Evolutionary conservation across 2,888 invertebrate genomes (phyloP).

Genomic region (Seladonia tumulorum): DNA sequence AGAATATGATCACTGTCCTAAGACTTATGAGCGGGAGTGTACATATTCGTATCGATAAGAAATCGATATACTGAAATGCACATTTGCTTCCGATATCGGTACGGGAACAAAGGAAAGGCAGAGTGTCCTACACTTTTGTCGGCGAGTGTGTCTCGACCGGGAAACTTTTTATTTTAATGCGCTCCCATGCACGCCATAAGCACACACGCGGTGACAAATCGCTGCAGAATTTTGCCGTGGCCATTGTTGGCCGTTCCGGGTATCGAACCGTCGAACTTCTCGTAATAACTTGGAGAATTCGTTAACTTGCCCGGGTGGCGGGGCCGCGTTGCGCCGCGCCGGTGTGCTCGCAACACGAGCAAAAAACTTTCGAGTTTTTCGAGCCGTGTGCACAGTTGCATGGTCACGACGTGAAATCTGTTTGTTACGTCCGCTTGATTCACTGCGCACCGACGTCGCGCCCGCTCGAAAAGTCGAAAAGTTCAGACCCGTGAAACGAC

Average conservation of each 20-base stretch:
- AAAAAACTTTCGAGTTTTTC: conserved; percentile 41
- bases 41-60: too few species aligned
- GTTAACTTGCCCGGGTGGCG: conserved; percentile 61
- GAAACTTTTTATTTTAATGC: background rate
- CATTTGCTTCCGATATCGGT: background rate
- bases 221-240: conserved; percentile 14
- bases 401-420: conserved; percentile 65
- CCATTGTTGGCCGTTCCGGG: conserved; percentile 26
- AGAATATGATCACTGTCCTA: too few species aligned
- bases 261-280: conserved; percentile 61
- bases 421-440: conserved; percentile 72
- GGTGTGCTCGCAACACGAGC: conserved; percentile 24
- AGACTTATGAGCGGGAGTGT: too few species aligned
- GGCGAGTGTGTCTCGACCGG: background rate
- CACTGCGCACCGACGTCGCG: conserved; percentile 44
- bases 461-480: conserved; percentile 58
- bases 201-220: conserved; percentile 38
- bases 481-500: conserved; percentile 64
- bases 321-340: background rate
- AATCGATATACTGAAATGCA: too few species aligned
- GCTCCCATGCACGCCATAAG: background rate
- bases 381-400: background rate
- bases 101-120: background rate
- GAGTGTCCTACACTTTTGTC: background rate
- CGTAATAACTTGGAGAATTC: conserved; percentile 69